These are phyloP conservation scores for Phenacoccus solenopsis DNA, from an alignment of 1,140 invertebrate species.

Conservation along the genomic window DNA sequence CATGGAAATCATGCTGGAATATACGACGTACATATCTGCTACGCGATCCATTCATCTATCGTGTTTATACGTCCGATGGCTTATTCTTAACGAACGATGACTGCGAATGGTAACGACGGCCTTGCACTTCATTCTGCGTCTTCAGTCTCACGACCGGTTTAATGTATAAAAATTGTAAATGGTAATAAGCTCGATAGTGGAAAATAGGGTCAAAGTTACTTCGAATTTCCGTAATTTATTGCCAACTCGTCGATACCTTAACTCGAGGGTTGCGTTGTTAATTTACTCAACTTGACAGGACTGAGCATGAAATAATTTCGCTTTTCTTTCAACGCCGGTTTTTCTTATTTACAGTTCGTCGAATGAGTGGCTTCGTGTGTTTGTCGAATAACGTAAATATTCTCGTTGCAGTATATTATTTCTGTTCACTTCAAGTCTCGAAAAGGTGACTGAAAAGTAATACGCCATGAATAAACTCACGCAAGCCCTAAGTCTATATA, in stretches of 20 bases:
- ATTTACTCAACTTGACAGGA: not conserved
- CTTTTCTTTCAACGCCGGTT: not conserved
- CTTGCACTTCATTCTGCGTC: constrained; percentile 1
- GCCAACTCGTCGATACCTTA: not conserved
- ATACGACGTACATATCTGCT: not conserved
- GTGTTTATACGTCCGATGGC: too few relatives aligned
- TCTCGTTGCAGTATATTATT: too few relatives aligned
- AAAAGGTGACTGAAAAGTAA: too few relatives aligned
- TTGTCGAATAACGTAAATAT: not conserved
- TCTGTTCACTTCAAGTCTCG: too few relatives aligned
- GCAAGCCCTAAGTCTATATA: too few relatives aligned
- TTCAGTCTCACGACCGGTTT: not conserved
- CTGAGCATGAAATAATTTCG: not conserved
- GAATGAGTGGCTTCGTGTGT: not conserved
- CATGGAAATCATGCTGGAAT: not conserved
- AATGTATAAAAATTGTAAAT: not conserved
- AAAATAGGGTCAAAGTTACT: constrained; percentile 1
- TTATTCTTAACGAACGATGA: not conserved
- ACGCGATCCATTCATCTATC: not conserved
- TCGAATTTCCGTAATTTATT: not conserved
- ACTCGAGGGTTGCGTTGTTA: not conserved
- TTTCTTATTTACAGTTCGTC: not conserved
- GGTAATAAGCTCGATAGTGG: not conserved
- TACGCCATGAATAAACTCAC: too few relatives aligned
- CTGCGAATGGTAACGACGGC: not conserved